Base-by-base conservation (phyloP, 37 sponge, comb jelly and placozoan genomes). In the Hexactinellida sp. region DNA sequence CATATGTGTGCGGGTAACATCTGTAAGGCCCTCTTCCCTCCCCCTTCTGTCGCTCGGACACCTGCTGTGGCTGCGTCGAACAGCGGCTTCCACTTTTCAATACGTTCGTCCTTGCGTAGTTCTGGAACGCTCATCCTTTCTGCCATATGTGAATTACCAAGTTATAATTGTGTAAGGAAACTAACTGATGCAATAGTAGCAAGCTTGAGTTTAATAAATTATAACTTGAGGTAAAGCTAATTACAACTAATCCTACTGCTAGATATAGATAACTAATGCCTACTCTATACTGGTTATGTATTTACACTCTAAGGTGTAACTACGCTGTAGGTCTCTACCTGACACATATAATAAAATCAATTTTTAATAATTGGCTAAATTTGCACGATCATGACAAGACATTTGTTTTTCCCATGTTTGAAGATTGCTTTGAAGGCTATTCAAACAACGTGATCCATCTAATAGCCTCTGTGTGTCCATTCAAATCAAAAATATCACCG, bases 181-280 rank as follows among this genome's bases (percentile, higher is more conserved):
- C 76, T 63, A n/a, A 28, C 76, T 63, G 3, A 10, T 63, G 76
- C 16, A 47, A 47, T n/a, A 63, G n/a, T n/a, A 63, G 76, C 76
- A 63, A 63, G 76, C 28, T 63, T 63, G 76, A 63, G 76, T 63
- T n/a, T 63, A 63, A 63, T 63, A 63, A 63, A 63, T 63, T 63
- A 7, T 63, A 63, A 63, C 13, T 63, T 63, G 25, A 63, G 76
- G 3, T 32, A 63, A 63, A 32, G 13, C 21, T 5, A 10, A n/a
- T 25, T n/a, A n/a, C n/a, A 63, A n/a, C 76, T 10, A 63, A 25
- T n/a, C 5, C 5, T 25, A 25, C 76, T 25, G 28, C 5, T 63
- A 23, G 76, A n/a, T 3, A n/a, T 10, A 63, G 3, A 47, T 47
- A 47, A 16, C 9, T 47, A 47, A 47, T n/a, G n/a, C n/a, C n/a